Evolutionary conservation across 2,113 vertebrate species (phyloP), one percentile per base, ranked within the genome.

Genomic region (Octodon degus): DNA sequence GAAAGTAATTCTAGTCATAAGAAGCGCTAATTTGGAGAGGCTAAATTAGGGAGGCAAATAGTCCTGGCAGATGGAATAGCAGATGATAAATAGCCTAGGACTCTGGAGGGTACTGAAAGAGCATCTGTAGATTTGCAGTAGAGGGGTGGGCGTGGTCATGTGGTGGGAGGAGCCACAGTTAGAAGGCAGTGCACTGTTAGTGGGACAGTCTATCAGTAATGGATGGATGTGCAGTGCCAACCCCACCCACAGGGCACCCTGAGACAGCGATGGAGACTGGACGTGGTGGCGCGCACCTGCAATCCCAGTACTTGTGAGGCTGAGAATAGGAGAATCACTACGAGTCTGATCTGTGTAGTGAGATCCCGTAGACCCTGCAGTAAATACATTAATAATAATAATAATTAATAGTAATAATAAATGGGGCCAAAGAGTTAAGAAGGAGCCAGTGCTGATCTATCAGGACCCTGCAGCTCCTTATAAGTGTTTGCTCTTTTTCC

Each of bases 141-240:
- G 5, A 67, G 27, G 20, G 50, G 2, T 30, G 7, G 7, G 9
- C 0, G 24, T 32, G 7, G 20, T n/a, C 1, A 0, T 0, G 4
- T 11, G 43, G 7, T 17, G 25, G 14, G 43, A 79, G 76, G 43
- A 43, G 19, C 11, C 9, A 25, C 25, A n/a, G 27, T 53, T 22
- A 17, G 20, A 47, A 72, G 2, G 40, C 43, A 5, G 8, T 9
- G 20, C 30, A 55, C 12, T 58, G 19, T n/a, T 19, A 63, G 47
- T 14, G 25, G 55, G 4, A 7, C 20, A 5, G 16, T 20, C 19
- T 53, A 25, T 13, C 22, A 58, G 20, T 24, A 47, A 37, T 4
- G 13, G 53, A 2, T 0, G 0, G 22, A 43, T 5, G 55, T 19
- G 53, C 14, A 55, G 13, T 53, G 53, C 53, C 13, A 3, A 13